These are phyloP conservation scores for Drosophila yooni DNA, from an alignment of 2,888 invertebrate genomes.

Conservation along the genomic window DNA sequence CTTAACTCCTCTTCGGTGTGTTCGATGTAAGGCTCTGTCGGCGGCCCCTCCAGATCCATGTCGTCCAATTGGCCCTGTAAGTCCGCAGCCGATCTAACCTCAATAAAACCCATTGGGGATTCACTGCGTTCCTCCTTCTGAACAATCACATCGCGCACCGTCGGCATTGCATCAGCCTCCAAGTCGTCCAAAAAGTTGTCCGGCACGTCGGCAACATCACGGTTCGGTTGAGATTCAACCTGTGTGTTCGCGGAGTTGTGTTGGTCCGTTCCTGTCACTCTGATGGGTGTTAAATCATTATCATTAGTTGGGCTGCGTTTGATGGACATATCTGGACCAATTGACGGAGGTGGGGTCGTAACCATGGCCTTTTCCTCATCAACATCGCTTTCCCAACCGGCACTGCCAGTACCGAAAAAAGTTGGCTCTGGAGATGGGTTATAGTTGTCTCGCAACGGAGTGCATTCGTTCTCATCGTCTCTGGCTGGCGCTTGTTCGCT, in stretches of 20 bases:
- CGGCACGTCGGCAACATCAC: background rate
- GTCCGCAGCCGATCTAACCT: constrained; percentile 1
- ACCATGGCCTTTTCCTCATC: background rate
- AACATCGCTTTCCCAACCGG: constrained; percentile 28
- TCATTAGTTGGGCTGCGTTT: constrained; percentile 4
- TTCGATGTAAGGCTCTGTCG: background rate
- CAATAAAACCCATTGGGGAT: constrained; percentile 14
- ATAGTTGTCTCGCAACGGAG: constrained; percentile 20
- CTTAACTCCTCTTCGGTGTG: background rate
- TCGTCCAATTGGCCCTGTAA: background rate
- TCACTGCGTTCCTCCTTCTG: constrained; percentile 15
- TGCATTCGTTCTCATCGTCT: constrained; percentile 14
- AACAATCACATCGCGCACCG: background rate
- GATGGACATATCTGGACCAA: background rate
- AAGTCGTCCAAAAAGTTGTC: background rate
- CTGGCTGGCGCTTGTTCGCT: background rate
- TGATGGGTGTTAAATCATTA: constrained; percentile 8
- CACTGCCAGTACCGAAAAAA: background rate
- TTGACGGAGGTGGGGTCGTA: background rate
- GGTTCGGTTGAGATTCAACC: background rate
- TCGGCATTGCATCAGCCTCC: background rate
- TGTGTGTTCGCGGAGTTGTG: background rate
- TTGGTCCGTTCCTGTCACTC: background rate
- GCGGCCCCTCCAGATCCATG: constrained; percentile 9
- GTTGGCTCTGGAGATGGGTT: background rate